Evolutionary conservation across 30 jellyfish, hydroid and myxozoan species (phyloP).

Genomic region (Nemopilema nomurai): DNA sequence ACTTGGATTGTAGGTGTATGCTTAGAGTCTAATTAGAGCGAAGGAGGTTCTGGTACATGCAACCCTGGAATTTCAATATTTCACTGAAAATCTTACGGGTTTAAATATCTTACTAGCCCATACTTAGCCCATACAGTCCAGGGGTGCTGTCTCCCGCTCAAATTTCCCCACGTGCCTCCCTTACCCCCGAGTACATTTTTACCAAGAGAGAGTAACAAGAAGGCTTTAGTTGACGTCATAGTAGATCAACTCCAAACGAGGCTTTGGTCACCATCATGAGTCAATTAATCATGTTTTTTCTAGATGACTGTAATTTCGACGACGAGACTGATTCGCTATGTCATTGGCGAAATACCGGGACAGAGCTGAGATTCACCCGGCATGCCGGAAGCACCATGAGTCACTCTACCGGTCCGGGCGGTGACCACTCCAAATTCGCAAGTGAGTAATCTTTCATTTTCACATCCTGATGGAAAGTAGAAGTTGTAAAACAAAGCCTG

Average conservation of each 20-base stretch:
- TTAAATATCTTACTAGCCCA: too few species aligned
- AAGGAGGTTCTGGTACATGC: too few species aligned
- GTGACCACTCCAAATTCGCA: conserved; percentile 52
- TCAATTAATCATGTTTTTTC: not conserved
- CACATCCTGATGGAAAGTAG: not conserved
- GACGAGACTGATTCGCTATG: conserved; percentile 24
- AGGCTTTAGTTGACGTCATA: too few species aligned
- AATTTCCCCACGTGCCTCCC: too few species aligned
- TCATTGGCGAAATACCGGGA: conserved; percentile 40
- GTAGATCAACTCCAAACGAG: too few species aligned
- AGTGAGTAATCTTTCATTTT: conserved; percentile 5
- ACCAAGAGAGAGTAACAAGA: too few species aligned
- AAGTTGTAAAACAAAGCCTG: not conserved
- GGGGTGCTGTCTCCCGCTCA: too few species aligned
- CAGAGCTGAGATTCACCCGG: conserved; percentile 43
- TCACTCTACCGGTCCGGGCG: conserved; percentile 62
- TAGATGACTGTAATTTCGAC: conserved; percentile 51
- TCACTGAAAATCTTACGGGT: too few species aligned
- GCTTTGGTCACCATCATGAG: not conserved
- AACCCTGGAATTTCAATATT: too few species aligned
- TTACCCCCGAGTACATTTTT: not conserved
- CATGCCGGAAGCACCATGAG: conserved; percentile 55
- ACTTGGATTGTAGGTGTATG: too few species aligned
- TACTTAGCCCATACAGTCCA: too few species aligned
- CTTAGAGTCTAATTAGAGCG: too few species aligned